Evolutionary conservation across 92 coral and sea anemone species (phyloP), one percentile per base, ranked within the genome.

Genomic region (Hydrozoanthus gracilis): DNA sequence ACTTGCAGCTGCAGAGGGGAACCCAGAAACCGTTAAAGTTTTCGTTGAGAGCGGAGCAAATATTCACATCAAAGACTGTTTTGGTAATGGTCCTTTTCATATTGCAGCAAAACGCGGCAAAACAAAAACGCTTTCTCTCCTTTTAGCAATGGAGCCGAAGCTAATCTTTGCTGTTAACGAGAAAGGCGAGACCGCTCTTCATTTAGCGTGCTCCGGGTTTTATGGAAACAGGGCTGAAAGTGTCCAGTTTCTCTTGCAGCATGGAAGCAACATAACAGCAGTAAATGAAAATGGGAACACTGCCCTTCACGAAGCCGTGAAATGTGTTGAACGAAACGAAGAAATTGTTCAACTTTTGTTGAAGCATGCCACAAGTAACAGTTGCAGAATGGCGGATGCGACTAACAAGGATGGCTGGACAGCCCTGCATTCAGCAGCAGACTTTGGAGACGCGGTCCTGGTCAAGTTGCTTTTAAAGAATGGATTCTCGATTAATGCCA

Each of bases 201-300:
- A 73, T 20, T 51, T 7, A n/a, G 82, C 82, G 20, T 4, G 46
- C 44, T 12, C 17, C 18, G 58, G 58, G 14, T 15, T 8, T 16
- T 13, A 17, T 65, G 17, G 27, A 15, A 73, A 46, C 7, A 16
- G 16, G 39, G 39, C 39, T 27, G 78, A 73, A 51, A n/a, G 54
- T 13, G 78, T 73, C 16, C 78, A 73, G 78, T 27, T 73, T 73
- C 78, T 73, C 46, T 44, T 73, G 6, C 44, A 27, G 8, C 78
- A 27, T 46, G 78, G 78, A 73, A 73, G 78, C 6, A 50, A 73
- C 35, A 12, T 73, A 7, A 8, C 18, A 3, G 78, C 78, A 45
- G 61, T 45, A 8, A 8, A 76, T 16, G 45, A 45, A 45, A 45
- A 76, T 9, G 82, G 60, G 10, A 47, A 76, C 18, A 44, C 60